These are phyloP conservation scores for Papilio glaucus DNA, from an alignment of 1,140 invertebrate species.

Conservation along the genomic window DNA sequence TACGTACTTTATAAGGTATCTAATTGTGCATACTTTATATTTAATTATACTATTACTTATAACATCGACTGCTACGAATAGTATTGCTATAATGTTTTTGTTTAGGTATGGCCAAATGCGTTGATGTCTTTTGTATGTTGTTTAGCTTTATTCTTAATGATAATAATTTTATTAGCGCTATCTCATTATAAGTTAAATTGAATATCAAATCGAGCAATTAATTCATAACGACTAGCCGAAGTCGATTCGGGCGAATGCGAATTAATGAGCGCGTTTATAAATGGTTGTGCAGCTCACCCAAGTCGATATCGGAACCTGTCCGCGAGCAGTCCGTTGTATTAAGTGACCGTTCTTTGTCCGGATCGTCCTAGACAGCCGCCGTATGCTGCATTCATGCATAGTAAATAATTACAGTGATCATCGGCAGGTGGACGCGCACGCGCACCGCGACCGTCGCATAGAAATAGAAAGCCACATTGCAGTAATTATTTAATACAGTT, in stretches of 20 bases:
- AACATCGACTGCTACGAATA: neutral
- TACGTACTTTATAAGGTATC: neutral
- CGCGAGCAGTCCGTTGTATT: constrained; percentile 57
- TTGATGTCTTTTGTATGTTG: constrained; percentile 58
- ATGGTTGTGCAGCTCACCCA: constrained; percentile 70
- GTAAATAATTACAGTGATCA: constrained; percentile 82
- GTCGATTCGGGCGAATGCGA: constrained; percentile 60
- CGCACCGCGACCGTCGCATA: constrained; percentile 70
- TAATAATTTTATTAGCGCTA: neutral
- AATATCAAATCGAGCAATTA: constrained; percentile 40
- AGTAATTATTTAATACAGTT: constrained; percentile 83
- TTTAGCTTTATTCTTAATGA: neutral
- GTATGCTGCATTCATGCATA: constrained; percentile 79
- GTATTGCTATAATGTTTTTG: neutral
- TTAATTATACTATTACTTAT: neutral
- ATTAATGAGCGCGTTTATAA: constrained; percentile 74
- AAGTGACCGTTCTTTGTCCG: constrained; percentile 79
- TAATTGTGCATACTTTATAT: neutral
- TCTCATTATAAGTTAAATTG: constrained; percentile 40
- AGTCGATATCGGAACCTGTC: constrained; percentile 73
- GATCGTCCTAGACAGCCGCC: constrained; percentile 77
- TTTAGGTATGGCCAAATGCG: constrained; percentile 35
- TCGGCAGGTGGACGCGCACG: constrained; percentile 77
- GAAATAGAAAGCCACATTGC: constrained; percentile 83
- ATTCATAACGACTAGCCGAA: constrained; percentile 52